A percentile compares a stretch with the other conserved stretches of the same genome.
Conservation (phyloP, 2,113 vertebrate species). For the Coptodon rendalli region DNA sequence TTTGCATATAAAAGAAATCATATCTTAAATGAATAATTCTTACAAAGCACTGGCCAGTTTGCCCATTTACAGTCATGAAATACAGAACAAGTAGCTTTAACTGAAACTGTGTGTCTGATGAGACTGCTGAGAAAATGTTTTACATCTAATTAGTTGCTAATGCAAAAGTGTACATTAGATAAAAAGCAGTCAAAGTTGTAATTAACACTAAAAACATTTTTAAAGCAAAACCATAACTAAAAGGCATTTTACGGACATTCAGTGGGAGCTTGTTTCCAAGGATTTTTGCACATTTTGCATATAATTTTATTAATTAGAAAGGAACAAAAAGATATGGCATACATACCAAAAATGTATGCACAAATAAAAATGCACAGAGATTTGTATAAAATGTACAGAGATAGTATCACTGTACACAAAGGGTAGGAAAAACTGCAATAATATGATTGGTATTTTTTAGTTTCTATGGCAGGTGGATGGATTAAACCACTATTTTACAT, state of each 20-base stretch:
- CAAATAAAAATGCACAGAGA: not conserved
- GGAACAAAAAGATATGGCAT: not conserved
- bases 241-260: not conserved
- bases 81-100: not conserved
- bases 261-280: not conserved
- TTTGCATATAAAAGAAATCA: not conserved
- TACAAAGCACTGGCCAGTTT: rapidly evolving
- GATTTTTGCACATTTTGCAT: not conserved
- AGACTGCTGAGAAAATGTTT: not conserved
- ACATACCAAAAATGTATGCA: not conserved
- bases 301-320: not conserved
- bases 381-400: not conserved
- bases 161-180: not conserved
- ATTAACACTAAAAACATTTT: not conserved
- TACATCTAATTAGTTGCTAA: not conserved
- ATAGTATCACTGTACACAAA: not conserved
- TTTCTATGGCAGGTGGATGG: not conserved
- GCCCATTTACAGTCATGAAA: not conserved
- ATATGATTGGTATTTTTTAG: not conserved
- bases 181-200: not conserved
- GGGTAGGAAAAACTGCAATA: not conserved
- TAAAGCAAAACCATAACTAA: not conserved
- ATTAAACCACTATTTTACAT: not conserved
- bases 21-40: not conserved
- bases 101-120: not conserved